Conservation (phyloP, 2,888 invertebrate species). For the Zaprionus lineosus region DNA sequence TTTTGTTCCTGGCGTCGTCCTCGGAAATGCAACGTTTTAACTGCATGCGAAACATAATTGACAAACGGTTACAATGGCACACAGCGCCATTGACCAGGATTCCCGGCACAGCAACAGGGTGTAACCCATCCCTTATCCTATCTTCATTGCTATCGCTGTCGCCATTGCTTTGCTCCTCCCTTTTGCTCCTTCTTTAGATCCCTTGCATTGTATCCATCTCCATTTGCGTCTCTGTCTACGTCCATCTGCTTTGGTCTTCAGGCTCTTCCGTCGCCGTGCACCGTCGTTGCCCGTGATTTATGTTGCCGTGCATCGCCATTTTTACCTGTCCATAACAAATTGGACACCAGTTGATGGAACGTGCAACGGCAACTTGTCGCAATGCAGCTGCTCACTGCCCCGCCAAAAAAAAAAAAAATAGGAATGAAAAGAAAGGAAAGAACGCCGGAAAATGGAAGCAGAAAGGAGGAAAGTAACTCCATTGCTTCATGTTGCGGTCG, state of each 20-base stretch:
- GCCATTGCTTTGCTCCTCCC: neutral
- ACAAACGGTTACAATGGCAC: constrained; percentile 61
- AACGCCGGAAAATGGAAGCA: too few species aligned
- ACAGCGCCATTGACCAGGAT: neutral
- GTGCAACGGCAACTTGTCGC: constrained; percentile 61
- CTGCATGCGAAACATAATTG: constrained; percentile 69
- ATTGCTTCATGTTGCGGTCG: too few species aligned
- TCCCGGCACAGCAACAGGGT: neutral
- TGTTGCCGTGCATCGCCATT: constrained; percentile 63
- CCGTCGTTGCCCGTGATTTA: constrained; percentile 55
- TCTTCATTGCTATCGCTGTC: neutral
- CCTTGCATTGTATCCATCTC: neutral
- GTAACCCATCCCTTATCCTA: too few species aligned
- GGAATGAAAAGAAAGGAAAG: too few species aligned
- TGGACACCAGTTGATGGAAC: constrained; percentile 72
- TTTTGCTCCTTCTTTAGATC: too few species aligned
- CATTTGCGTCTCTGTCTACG: neutral
- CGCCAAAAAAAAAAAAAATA: too few species aligned
- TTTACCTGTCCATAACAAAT: constrained; percentile 71
- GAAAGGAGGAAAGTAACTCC: constrained; percentile 4
- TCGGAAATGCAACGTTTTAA: constrained; percentile 63
- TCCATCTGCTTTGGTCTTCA: neutral
- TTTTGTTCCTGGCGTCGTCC: constrained; percentile 30
- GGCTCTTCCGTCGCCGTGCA: neutral
- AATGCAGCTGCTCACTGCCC: constrained; percentile 54